Evolutionary conservation across 2,797 vertebrate species (phyloP).

Genomic region (Clarias pachynema): DNA sequence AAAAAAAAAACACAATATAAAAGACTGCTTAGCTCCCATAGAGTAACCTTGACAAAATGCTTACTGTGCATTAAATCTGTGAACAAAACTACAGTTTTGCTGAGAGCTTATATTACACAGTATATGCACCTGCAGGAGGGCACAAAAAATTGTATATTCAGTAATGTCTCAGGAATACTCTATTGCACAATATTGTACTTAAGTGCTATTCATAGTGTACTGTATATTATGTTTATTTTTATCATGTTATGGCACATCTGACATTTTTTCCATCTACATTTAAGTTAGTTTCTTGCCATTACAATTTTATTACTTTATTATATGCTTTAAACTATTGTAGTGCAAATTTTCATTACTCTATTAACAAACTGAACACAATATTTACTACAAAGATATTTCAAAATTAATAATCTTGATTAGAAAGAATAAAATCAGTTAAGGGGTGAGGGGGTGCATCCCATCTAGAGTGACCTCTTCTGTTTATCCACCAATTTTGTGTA

Average conservation of each 20-base stretch:
- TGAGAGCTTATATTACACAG: neutral
- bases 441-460: neutral
- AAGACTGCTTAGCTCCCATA: neutral
- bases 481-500: neutral
- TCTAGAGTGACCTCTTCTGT: neutral
- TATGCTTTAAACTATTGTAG: neutral
- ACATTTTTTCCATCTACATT: neutral
- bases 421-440: neutral
- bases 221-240: neutral
- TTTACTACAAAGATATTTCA: neutral
- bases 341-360: neutral
- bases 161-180: neutral
- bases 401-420: neutral
- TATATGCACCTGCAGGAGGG: slow-evolving; percentile 10
- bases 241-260: neutral
- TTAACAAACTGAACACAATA: neutral
- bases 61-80: neutral
- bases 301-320: neutral
- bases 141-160: neutral
- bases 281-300: neutral
- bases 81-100: slow-evolving; percentile 8
- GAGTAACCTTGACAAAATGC: neutral
- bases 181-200: neutral
- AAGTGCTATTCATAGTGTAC: neutral
- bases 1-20: neutral